Base-by-base conservation (phyloP, 1,140 invertebrate species). In the Batillaria attramentaria region DNA sequence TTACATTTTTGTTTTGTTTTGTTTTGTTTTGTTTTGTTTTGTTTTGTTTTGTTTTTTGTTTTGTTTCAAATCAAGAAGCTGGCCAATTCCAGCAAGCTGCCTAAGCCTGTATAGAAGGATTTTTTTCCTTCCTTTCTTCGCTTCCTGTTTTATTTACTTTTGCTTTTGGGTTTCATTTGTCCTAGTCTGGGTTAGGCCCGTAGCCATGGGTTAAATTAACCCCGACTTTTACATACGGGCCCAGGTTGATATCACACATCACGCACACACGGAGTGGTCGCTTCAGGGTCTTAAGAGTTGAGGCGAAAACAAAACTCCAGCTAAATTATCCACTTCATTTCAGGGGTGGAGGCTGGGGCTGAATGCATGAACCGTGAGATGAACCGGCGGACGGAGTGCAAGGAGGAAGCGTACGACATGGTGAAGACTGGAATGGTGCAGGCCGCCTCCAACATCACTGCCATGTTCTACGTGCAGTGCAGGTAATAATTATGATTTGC, bases 381-480 rank as follows among this genome's bases (percentile, higher is more conserved):
- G 73, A 76, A 70, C 33, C n/a, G 31, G 13, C 10, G 46, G 8
- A 74, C 54, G 16, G 39, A 33, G n/a, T 80, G 79, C 35, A 80
- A 76, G 39, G 39, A 70, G 37, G n/a, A 41, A 33, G 79, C 79
- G n/a, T 57, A 72, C 41, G 72, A 73, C 8, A 68, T 79, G 60
- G 65, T 79, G 1, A 76, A 75, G 31, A 33, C 65, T 28, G 73
- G 73, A 4, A 57, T 76, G 73, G 20, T 46, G 3, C 50, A 76
- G 33, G 62, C 73, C 20, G 28, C 73, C 13, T 33, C 72, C 33
- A 77, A 77, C 41, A 16, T 35, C 50, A 62, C 46, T 3, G 65
- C 79, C 37, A 76, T 69, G 37, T 80, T 80, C 46, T 76, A 70
- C 28, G 28, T 77, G 4, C 79, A 80, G 50, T 80, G 79, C 73